Evolutionary conservation across 2,888 invertebrate species (phyloP).

Genomic region (Scaptomyza flava): DNA sequence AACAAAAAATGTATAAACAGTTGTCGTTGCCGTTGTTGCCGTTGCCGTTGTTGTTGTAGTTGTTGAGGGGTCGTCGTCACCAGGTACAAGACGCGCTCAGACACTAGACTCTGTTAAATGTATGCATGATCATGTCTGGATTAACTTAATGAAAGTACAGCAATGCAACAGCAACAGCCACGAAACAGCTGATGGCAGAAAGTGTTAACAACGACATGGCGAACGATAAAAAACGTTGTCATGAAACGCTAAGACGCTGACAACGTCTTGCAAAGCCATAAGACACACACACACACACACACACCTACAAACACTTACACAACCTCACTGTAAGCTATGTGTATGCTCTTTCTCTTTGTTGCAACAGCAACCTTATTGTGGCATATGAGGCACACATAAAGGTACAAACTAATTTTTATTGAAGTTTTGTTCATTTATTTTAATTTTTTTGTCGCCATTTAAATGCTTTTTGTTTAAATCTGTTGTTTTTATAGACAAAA

Average conservation of each 20-base stretch:
- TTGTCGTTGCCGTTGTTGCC: background rate
- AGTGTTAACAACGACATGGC: conserved; percentile 41
- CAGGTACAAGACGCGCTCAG: conserved; percentile 6
- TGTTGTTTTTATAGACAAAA: background rate
- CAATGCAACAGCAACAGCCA: conserved; percentile 33
- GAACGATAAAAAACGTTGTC: conserved; percentile 43
- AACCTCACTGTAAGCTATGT: background rate
- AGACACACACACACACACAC: background rate
- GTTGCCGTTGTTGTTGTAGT: too few relatives aligned
- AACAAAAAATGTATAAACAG: background rate
- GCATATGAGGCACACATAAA: too few relatives aligned
- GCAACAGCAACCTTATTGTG: background rate
- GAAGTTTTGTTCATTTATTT: conserved; percentile 9
- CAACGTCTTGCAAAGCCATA: conserved; percentile 37
- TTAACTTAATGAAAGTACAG: conserved; percentile 78
- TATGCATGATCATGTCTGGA: conserved; percentile 81
- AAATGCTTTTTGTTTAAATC: conserved; percentile 5
- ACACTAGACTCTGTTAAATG: conserved; percentile 35
- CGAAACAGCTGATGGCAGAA: conserved; percentile 51
- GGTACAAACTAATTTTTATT: too few relatives aligned
- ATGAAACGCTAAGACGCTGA: conserved; percentile 52
- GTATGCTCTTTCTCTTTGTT: background rate
- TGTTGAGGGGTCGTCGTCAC: conserved; percentile 40
- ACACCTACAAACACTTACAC: background rate
- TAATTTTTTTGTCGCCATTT: conserved; percentile 7